Conservation (phyloP, 2,113 vertebrate genomes). For the Lycocorax pyrrhopterus region DNA sequence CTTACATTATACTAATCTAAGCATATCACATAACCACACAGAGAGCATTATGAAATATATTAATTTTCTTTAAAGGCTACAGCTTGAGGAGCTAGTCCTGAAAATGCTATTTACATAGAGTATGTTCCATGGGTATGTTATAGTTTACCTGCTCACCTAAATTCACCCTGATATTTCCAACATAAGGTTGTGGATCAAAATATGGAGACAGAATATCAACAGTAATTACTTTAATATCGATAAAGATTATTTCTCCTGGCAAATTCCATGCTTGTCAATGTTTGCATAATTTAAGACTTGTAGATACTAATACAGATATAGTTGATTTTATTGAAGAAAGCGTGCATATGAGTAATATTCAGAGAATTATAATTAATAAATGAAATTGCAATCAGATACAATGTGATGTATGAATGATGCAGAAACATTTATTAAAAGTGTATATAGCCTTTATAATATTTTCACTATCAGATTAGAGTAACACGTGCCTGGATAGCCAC, state of each 20-base stretch:
- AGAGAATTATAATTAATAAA: neutral
- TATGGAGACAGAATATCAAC: neutral
- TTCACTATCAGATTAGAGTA: neutral
- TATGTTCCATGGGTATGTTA: neutral
- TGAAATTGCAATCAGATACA: neutral
- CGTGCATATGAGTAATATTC: neutral
- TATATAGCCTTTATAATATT: neutral
- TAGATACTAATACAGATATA: neutral
- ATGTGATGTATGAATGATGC: neutral
- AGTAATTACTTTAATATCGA: neutral
- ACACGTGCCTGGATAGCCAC: fast-evolving
- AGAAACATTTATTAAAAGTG: neutral
- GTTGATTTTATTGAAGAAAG: neutral
- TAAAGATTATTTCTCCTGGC: neutral
- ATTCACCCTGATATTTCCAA: neutral
- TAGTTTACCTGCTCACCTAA: neutral
- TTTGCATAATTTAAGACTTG: neutral
- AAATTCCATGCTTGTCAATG: neutral
- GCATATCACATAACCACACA: neutral
- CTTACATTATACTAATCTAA: neutral
- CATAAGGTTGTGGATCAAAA: neutral
- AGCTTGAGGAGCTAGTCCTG: neutral
- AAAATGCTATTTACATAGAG: neutral
- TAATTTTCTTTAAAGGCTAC: neutral
- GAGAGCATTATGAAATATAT: neutral